Evolutionary conservation across 2,888 invertebrate species (phyloP), one percentile per base, ranked within the genome.

Genomic region (Amiota minor): DNA sequence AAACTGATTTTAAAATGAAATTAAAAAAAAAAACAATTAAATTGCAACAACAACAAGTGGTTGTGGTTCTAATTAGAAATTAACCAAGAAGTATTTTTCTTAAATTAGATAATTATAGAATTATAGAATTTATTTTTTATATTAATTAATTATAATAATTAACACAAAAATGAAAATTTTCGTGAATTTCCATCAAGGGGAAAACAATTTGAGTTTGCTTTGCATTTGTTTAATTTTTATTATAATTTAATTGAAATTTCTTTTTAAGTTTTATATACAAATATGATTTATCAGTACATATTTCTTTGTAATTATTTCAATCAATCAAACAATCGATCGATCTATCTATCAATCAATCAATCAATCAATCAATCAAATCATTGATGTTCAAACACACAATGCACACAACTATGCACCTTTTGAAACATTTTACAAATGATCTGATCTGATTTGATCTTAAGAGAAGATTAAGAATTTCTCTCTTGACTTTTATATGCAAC

Each of bases 41-140:
- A 65, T 65, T 68, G 67, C 67, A 77, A 86, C 35, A 35, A 35
- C 35, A 35, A 35, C 83, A 89, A 88, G 83, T 90, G 91, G 91
- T 91, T 91, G 89, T 89, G 90, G 89, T 89, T 88, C 88, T 87
- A 80, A 77, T 82, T 80, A 81, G 77, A 76, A 79, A 49, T 20
- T 53, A 16, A 16, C 16, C 14, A 74, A 73, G 71, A 50, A 74
- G 18, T 70, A 50, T 68, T n/a, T 14, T 50, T 23, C 9, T 10
- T 53, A 18, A 53, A 71, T 53, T 72, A 72, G 75, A 53, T 68
- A 62, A 45, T 35, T 62, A 45, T 23, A 68, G 53, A 68, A 46
- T 35, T 35, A 35, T 35, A 35, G 35, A 35, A 35, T 68, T 65
- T 62, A 20, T 23, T 61, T 23, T 61, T 46, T 64, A 64, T 65